Percentiles rank a stretch among this genome's conserved stretches.
phyloP scores from a whole-genome alignment of 2,888 invertebrate species.

The Caenorhabditis sp. region DNA sequence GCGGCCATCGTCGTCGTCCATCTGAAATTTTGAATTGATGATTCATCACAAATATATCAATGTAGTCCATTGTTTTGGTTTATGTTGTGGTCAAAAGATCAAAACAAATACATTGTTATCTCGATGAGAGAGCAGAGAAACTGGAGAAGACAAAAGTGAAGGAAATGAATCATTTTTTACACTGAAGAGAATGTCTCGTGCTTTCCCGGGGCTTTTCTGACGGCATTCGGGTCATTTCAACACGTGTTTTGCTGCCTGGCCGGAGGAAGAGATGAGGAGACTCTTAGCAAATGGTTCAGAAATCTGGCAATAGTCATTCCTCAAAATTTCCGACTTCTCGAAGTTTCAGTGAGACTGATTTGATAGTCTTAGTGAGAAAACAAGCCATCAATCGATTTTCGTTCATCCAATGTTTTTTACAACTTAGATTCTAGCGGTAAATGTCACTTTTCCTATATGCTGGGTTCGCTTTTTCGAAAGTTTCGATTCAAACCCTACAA shows the following conservation, averaged over 20 bases:
- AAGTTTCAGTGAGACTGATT: too few species aligned
- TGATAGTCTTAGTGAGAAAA: too few species aligned
- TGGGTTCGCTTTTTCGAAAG: too few species aligned
- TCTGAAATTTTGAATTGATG: constrained; percentile 15
- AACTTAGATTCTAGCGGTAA: neutral
- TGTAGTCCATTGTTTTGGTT: constrained; percentile 9
- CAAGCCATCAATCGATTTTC: neutral
- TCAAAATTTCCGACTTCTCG: too few species aligned
- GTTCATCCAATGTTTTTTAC: neutral
- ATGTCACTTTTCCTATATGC: too few species aligned
- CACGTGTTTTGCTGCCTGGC: constrained; percentile 37
- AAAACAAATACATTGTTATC: constrained; percentile 13
- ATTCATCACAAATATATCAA: constrained; percentile 9
- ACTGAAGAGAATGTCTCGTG: constrained; percentile 31
- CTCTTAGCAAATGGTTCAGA: neutral
- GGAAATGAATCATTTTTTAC: constrained; percentile 51
- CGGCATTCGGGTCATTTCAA: constrained; percentile 29
- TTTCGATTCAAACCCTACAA: too few species aligned
- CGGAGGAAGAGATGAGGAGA: neutral
- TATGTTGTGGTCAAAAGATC: constrained; percentile 14
- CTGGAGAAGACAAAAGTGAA: constrained; percentile 19
- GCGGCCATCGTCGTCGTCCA: constrained; percentile 89
- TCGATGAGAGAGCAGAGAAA: constrained; percentile 32
- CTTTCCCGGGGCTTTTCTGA: constrained; percentile 27
- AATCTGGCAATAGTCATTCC: neutral